These are phyloP conservation scores for Propithecus deckenii DNA, from an alignment of 2,797 vertebrate genomes.

Conservation along the genomic window DNA sequence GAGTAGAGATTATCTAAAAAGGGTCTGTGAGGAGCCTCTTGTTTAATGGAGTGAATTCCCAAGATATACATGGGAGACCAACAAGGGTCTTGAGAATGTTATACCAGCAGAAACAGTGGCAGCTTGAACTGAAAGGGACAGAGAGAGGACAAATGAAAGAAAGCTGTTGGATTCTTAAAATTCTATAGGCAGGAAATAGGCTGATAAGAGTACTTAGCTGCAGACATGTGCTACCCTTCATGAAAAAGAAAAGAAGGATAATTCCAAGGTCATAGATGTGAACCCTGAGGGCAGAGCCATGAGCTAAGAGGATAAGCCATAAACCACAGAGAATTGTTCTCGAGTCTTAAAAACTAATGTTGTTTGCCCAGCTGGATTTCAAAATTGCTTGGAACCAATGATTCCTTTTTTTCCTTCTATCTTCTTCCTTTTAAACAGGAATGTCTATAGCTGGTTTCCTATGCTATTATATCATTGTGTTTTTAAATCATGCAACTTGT, in stretches of 20 bases:
- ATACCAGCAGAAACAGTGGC: not conserved
- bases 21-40: not conserved
- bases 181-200: not conserved
- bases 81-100: not conserved
- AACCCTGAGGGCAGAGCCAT: not conserved
- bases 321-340: not conserved
- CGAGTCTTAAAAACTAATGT: not conserved
- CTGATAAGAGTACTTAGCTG: not conserved
- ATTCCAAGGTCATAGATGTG: not conserved
- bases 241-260: not conserved
- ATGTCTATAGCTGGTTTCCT: not conserved
- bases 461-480: not conserved
- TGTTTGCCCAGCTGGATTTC: not conserved
- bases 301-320: not conserved
- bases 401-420: not conserved
- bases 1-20: not conserved
- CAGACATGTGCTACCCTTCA: not conserved
- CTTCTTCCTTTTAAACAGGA: not conserved
- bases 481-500: not conserved
- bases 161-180: not conserved
- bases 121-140: not conserved
- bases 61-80: not conserved
- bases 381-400: not conserved
- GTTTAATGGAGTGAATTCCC: not conserved
- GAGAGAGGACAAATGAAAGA: not conserved